Conservation (phyloP, 1,140 invertebrate species). For the Elymnias hypermnestra region DNA sequence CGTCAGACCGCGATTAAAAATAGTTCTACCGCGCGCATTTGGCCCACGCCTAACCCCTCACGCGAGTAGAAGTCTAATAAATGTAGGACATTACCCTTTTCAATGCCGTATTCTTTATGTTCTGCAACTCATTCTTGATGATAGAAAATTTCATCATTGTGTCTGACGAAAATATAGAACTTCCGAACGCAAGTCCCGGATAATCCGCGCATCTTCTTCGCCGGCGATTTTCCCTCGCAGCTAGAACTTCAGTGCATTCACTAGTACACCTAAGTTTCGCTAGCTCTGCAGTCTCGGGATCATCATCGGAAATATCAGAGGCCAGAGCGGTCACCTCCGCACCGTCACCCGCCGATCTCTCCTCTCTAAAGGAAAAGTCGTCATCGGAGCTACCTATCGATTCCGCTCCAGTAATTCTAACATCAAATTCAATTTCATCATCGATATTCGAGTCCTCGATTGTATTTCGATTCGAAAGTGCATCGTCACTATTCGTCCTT, state of each 20-base stretch:
- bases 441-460: conserved; percentile 61
- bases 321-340: conserved; percentile 45
- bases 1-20: conserved; percentile 59
- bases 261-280: conserved; percentile 90
- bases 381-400: conserved; percentile 56
- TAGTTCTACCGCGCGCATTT: conserved; percentile 64
- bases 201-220: conserved; percentile 91
- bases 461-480: conserved; percentile 69
- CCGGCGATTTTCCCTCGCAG: conserved; percentile 87
- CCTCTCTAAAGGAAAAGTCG: conserved; percentile 64
- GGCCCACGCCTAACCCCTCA: conserved; percentile 50
- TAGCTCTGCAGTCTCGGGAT: conserved; percentile 86
- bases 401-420: conserved; percentile 49
- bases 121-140: conserved; percentile 97
- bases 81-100: conserved; percentile 88
- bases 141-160: conserved; percentile 98
- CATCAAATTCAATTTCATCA: conserved; percentile 58
- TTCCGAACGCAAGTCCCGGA: conserved; percentile 92
- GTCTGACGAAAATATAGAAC: conserved; percentile 95
- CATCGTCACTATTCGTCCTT: conserved; percentile 74
- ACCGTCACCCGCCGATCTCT: conserved; percentile 60
- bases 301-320: conserved; percentile 76
- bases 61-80: conserved; percentile 47
- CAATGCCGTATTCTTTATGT: conserved; percentile 96
- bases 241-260: conserved; percentile 90